Percentiles rank a stretch among this genome's conserved stretches.
Evolutionary conservation across 2,888 invertebrate genomes (phyloP).

Genomic region (Nymphalis c-album): DNA sequence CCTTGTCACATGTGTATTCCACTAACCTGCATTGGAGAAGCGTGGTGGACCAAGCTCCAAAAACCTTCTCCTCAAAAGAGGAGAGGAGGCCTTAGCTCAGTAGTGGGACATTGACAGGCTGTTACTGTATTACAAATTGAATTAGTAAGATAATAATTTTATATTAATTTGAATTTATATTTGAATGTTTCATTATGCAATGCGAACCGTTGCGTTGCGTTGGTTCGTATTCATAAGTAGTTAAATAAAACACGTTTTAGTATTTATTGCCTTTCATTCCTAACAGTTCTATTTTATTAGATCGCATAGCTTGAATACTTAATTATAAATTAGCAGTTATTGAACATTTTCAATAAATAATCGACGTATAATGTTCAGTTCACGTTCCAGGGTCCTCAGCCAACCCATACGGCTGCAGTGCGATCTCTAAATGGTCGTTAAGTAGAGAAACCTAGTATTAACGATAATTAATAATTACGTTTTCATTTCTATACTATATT

Average conservation of each 20-base stretch:
- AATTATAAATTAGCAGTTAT: conserved; percentile 16
- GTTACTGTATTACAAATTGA: too few species aligned
- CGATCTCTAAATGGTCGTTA: neutral
- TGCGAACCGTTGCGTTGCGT: conserved; percentile 16
- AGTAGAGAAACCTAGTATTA: neutral
- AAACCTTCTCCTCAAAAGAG: too few species aligned
- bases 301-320: conserved; percentile 24
- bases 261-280: conserved; percentile 31
- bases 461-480: too few species aligned
- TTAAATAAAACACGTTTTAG: conserved; percentile 29
- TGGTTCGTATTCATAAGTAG: conserved; percentile 29
- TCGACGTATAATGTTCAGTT: neutral
- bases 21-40: too few species aligned
- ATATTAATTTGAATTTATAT: neutral
- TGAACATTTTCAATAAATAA: conserved; percentile 15
- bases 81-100: too few species aligned
- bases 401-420: neutral
- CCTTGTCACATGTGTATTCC: too few species aligned
- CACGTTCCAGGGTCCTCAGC: neutral
- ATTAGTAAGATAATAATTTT: neutral
- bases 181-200: conserved; percentile 9
- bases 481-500: too few species aligned
- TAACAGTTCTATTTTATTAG: conserved; percentile 27
- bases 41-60: too few species aligned
- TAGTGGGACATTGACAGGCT: too few species aligned